Evolutionary conservation across 2,113 vertebrate genomes (phyloP).

Genomic region (Apodemus speciosus): DNA sequence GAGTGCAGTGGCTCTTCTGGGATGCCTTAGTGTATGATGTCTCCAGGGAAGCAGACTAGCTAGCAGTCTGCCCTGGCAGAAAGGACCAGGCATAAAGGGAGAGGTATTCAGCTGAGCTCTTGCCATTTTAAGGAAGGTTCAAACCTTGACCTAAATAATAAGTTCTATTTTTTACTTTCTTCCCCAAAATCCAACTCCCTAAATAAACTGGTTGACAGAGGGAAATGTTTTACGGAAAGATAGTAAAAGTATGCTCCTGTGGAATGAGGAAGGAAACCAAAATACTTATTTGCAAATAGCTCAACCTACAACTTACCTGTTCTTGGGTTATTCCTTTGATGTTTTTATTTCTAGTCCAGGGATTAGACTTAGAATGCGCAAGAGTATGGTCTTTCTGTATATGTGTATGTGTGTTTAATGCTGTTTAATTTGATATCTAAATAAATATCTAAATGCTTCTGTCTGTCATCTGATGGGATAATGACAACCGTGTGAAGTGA

Average conservation of each 20-base stretch:
- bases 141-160: constrained; percentile 1
- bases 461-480: too few relatives aligned
- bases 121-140: background rate
- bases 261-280: constrained; percentile 8
- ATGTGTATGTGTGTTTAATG: too few relatives aligned
- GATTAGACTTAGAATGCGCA: background rate
- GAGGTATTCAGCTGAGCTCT: too few relatives aligned
- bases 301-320: background rate
- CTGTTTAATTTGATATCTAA: too few relatives aligned
- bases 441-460: too few relatives aligned
- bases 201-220: constrained; percentile 11
- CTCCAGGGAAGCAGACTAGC: too few relatives aligned
- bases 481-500: too few relatives aligned
- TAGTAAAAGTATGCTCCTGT: background rate
- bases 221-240: constrained; percentile 26
- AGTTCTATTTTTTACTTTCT: background rate
- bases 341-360: background rate
- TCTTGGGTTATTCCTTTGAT: background rate
- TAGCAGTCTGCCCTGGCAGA: too few relatives aligned
- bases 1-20: too few relatives aligned
- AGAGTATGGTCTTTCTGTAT: too few relatives aligned
- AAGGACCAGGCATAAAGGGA: too few relatives aligned
- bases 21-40: too few relatives aligned
- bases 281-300: background rate
- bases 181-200: background rate